Conservation (phyloP, 2,888 invertebrate genomes). For the Hyposoter didymator region DNA sequence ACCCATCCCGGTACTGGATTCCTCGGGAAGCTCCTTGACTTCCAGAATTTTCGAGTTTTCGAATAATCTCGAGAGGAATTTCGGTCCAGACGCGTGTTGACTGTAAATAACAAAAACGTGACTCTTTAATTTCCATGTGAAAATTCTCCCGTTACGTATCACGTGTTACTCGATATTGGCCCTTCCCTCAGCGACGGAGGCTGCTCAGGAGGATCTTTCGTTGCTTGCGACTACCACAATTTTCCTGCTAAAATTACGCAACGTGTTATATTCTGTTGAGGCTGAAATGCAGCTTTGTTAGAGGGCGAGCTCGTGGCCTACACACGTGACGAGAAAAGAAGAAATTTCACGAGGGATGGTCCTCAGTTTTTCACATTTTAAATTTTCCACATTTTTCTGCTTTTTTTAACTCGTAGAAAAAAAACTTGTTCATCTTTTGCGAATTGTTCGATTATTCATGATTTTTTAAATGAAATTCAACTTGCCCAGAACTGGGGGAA, state of each 20-base stretch:
- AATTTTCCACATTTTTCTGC: background rate
- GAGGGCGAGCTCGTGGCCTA: conserved; percentile 9
- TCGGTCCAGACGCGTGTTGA: background rate
- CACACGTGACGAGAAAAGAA: background rate
- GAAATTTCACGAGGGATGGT: background rate
- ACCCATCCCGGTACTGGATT: no score
- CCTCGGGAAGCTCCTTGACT: no score
- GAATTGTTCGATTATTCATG: background rate
- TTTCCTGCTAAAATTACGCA: background rate
- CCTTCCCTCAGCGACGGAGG: background rate
- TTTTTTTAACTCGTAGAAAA: background rate
- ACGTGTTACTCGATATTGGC: background rate
- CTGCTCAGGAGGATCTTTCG: background rate
- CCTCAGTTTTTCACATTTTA: background rate
- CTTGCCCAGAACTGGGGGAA: no score
- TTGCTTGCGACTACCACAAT: background rate
- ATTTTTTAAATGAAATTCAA: no score
- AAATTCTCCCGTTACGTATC: background rate
- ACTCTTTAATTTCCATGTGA: background rate
- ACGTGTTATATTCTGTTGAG: background rate
- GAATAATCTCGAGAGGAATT: background rate
- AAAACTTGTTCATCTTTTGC: background rate
- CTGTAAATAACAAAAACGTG: background rate
- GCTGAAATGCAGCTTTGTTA: conserved; percentile 8
- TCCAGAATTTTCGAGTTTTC: background rate